Evolutionary conservation across 37 sponge, comb jelly and placozoan species (phyloP).

Genomic region (Aplysina aerophoba): DNA sequence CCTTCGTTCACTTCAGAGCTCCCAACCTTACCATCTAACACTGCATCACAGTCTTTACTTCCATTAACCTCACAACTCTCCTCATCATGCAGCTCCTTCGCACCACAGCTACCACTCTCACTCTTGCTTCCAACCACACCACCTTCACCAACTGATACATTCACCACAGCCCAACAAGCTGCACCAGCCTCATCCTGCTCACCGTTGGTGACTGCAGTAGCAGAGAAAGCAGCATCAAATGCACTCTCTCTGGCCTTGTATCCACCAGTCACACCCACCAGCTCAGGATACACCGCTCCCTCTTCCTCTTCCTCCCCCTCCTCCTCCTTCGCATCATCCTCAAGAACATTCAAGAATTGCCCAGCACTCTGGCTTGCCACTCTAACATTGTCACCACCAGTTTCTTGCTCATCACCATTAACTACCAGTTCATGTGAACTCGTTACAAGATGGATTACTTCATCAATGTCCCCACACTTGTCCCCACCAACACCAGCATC

Average conservation of each 20-base stretch:
- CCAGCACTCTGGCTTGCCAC: background rate
- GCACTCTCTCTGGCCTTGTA: too few species aligned
- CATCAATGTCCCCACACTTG: constrained; percentile 2
- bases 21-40: background rate
- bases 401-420: background rate
- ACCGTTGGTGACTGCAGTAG: too few species aligned
- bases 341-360: too few species aligned
- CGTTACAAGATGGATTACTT: constrained; percentile 29
- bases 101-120: background rate
- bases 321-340: too few species aligned
- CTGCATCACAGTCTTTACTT: background rate
- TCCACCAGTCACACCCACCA: too few species aligned
- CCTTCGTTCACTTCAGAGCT: background rate
- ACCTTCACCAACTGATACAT: background rate
- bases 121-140: background rate
- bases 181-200: background rate
- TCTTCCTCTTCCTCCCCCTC: too few species aligned
- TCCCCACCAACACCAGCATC: background rate
- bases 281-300: too few species aligned
- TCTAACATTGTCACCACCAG: background rate
- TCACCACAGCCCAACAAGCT: background rate
- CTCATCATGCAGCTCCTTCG: background rate
- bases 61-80: background rate
- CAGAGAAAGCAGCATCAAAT: too few species aligned
- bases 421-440: constrained; percentile 29